Evolutionary conservation across 2,888 invertebrate species (phyloP), one percentile per base, ranked within the genome.

Genomic region (Calliopum simillimum): DNA sequence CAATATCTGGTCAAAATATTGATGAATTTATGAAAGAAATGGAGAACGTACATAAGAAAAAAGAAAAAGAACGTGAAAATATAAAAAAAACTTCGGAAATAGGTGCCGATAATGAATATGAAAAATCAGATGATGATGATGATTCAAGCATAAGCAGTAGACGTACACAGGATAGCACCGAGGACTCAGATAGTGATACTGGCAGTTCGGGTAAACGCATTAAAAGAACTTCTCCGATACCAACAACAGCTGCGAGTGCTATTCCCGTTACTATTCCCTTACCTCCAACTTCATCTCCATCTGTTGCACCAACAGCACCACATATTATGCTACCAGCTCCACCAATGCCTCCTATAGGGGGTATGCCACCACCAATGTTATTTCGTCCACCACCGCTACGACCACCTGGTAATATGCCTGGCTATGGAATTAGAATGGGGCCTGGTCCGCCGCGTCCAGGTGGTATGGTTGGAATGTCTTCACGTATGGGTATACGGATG

Each of bases 1-100:
- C 92, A n/a, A 89, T 95, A 80, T 94, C 95, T 13, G 95, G 96
- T 1, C 96, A 97, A 86, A 95, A 96, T 80, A 94, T 96, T 21
- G 96, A 96, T 78, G 94, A 94, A 74, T 96, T 96, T 78, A 95
- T 96, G 94, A 93, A 94, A 81, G 96, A 96, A 88, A 95, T 94
- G 94, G 95, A 95, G 86, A 93, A 92, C 73, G 94, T 93, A 0
- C 94, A 94, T 76, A 91, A 91, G 80, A 93, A 93, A 82, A 89
- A 91, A 73, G 93, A 91, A 80, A 80, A 80, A 19, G 91, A 92
- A 77, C 75, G 72, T 3, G 79, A 79, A 25, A 91, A 91, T 5
- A 79, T 78, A 25, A 75, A 76, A 19, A 74, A 75, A 3, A 21
- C 70, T 21, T 70, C 73, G 1, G 75, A 74, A 49, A 74, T 74